phyloP scores from a whole-genome alignment of 1,140 invertebrate genomes.

The Macrocentrus cingulum region DNA sequence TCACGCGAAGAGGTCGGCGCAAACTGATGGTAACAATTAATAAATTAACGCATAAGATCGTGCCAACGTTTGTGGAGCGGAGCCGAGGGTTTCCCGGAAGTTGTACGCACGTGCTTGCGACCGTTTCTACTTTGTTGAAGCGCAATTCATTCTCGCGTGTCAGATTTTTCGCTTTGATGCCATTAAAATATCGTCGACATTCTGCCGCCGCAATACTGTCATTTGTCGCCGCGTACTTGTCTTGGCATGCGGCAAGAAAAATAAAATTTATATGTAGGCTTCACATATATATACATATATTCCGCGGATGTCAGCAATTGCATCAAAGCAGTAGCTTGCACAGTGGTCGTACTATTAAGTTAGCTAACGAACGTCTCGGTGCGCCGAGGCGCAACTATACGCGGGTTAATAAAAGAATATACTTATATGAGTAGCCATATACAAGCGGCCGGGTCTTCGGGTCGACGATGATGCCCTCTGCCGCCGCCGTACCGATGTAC shows the following conservation, averaged over 20 bases:
- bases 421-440: constrained; percentile 5
- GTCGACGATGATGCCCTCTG: constrained; percentile 56
- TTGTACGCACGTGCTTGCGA: not conserved
- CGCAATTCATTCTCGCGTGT: constrained; percentile 11
- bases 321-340: too few species aligned
- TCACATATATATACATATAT: too few species aligned
- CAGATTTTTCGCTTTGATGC: not conserved
- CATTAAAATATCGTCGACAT: too few species aligned
- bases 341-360: constrained; percentile 39
- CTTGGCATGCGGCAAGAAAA: too few species aligned
- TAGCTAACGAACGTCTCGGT: constrained; percentile 47
- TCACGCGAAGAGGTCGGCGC: too few species aligned
- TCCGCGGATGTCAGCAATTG: too few species aligned
- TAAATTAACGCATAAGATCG: too few species aligned
- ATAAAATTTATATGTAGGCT: too few species aligned
- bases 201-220: too few species aligned
- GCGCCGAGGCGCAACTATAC: constrained; percentile 39
- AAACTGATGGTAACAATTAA: too few species aligned
- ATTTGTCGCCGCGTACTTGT: too few species aligned
- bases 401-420: constrained; percentile 51
- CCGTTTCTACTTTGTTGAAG: constrained; percentile 8
- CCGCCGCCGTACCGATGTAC: constrained; percentile 48
- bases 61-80: too few species aligned
- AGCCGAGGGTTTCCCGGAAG: not conserved
- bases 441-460: constrained; percentile 47